Evolutionary conservation across 2,888 invertebrate species (phyloP).

Genomic region (Acleris laterana): DNA sequence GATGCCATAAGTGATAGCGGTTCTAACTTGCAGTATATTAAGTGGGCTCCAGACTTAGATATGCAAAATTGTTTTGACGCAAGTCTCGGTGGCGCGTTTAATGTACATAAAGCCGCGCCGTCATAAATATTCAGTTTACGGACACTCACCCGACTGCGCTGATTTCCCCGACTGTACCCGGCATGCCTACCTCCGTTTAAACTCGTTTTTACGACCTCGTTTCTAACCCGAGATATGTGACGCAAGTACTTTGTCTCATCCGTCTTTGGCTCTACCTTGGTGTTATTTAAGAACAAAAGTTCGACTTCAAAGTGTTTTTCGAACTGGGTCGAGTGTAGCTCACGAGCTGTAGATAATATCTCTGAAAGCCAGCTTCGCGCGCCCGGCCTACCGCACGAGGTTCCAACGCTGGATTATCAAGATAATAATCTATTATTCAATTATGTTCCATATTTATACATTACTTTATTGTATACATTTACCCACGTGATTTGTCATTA

Average conservation of each 20-base stretch:
- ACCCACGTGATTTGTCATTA: too few relatives aligned
- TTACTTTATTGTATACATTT: not conserved
- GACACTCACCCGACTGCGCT: constrained; percentile 60
- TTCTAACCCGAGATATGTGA: constrained; percentile 34
- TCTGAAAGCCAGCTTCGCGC: constrained; percentile 28
- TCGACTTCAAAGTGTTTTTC: constrained; percentile 35
- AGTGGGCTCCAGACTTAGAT: constrained; percentile 56
- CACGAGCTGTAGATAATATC: constrained; percentile 35
- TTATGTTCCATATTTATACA: not conserved
- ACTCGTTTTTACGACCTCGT: constrained; percentile 35
- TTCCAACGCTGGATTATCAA: constrained; percentile 17
- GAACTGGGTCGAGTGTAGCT: constrained; percentile 37
- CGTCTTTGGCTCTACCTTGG: constrained; percentile 28
- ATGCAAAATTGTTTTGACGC: constrained; percentile 70
- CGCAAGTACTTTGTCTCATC: constrained; percentile 28
- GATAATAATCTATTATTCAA: constrained; percentile 1
- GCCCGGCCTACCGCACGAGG: constrained; percentile 11
- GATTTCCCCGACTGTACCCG: constrained; percentile 49
- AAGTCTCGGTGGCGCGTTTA: constrained; percentile 58
- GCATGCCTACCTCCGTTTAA: constrained; percentile 30
- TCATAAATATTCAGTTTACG: constrained; percentile 73
- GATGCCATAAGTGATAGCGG: constrained; percentile 32
- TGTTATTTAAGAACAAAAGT: constrained; percentile 37
- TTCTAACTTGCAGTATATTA: constrained; percentile 61
- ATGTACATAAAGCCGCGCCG: constrained; percentile 51